These are phyloP conservation scores for Scophthalmus maximus DNA, from an alignment of 2,113 vertebrate genomes.

Conservation along the genomic window DNA sequence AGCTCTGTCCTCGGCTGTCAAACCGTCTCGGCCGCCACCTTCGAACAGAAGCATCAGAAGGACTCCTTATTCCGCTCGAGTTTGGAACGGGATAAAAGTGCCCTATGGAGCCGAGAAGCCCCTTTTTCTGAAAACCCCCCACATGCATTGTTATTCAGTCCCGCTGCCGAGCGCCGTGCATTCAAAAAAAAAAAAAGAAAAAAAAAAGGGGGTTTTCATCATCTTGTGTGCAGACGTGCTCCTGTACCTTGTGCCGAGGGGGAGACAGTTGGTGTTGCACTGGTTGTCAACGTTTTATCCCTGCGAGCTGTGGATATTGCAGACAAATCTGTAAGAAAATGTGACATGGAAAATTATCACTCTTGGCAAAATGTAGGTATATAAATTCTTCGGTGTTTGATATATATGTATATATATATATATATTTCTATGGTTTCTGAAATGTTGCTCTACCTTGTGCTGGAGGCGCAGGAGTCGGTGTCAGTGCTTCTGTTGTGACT, in stretches of 20 bases:
- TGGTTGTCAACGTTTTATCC: slow-evolving; percentile 15
- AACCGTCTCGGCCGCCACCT: slow-evolving; percentile 36
- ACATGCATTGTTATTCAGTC: background rate
- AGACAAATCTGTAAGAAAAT: background rate
- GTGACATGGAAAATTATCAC: slow-evolving; percentile 25
- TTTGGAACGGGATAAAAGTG: background rate
- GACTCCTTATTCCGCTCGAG: background rate
- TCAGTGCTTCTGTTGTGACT: background rate
- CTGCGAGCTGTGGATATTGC: slow-evolving; percentile 10
- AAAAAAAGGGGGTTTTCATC: no score
- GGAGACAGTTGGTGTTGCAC: background rate
- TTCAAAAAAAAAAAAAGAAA: no score
- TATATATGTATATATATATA: no score
- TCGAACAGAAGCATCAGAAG: slow-evolving; percentile 27
- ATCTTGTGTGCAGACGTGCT: background rate
- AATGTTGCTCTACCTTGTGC: slow-evolving; percentile 41
- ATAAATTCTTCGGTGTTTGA: no score
- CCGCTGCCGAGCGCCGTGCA: background rate
- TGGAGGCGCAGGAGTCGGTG: slow-evolving; percentile 10
- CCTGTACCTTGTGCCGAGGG: slow-evolving; percentile 39
- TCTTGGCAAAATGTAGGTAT: background rate
- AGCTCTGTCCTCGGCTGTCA: background rate
- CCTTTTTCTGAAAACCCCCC: background rate
- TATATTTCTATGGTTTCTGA: background rate
- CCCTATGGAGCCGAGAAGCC: background rate